Evolutionary conservation across 2,888 invertebrate species (phyloP).

Genomic region (Galerucella nymphaeae): DNA sequence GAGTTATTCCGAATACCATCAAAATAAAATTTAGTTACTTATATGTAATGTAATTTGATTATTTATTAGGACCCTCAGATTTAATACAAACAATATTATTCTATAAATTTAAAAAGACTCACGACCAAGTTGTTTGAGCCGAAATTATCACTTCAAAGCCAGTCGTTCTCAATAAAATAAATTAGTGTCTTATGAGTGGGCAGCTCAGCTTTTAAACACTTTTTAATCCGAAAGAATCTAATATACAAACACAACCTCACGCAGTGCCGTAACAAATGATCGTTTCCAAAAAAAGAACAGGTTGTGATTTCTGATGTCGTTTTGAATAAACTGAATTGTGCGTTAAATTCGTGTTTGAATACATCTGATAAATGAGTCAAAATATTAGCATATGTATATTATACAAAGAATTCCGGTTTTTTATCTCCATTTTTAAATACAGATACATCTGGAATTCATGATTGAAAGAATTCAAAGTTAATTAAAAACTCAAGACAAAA

Average conservation of each 20-base stretch:
- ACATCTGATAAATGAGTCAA: not conserved
- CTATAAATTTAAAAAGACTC: slow-evolving; percentile 35
- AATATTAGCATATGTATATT: not conserved
- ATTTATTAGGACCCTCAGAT: slow-evolving; percentile 15
- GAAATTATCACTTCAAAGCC: slow-evolving; percentile 29
- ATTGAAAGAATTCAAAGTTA: too few species aligned
- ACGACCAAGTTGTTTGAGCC: slow-evolving; percentile 35
- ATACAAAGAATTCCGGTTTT: not conserved
- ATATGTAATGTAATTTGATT: slow-evolving; percentile 19
- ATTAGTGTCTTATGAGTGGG: slow-evolving; percentile 57
- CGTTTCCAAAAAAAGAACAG: slow-evolving; percentile 40
- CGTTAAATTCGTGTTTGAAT: not conserved
- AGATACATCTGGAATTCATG: too few species aligned
- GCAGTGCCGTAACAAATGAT: slow-evolving; percentile 29
- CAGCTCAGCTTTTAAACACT: slow-evolving; percentile 61
- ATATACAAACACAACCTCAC: slow-evolving; percentile 57
- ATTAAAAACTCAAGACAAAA: too few species aligned
- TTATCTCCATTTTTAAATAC: too few species aligned
- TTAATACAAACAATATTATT: slow-evolving; percentile 25
- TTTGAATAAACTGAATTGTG: slow-evolving; percentile 3
- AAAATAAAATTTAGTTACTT: slow-evolving; percentile 7
- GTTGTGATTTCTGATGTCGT: slow-evolving; percentile 13
- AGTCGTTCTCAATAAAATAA: slow-evolving; percentile 48
- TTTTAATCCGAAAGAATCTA: slow-evolving; percentile 65
- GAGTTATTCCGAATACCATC: not conserved